phyloP scores from a whole-genome alignment of 2,113 vertebrate species.

The Lasiurus borealis region DNA sequence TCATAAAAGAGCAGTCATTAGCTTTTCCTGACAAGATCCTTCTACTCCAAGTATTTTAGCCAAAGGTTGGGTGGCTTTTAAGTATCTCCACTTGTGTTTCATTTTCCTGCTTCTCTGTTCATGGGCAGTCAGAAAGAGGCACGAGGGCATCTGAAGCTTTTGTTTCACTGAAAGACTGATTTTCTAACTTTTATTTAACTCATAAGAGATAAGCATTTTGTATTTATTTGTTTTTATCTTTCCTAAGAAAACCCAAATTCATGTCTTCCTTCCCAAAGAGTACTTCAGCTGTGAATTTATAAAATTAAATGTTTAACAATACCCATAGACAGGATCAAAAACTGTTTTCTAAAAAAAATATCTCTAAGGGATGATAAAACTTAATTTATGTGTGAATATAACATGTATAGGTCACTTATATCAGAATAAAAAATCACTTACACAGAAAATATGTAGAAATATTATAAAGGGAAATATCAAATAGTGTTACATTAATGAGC shows the following conservation, averaged over 20 bases:
- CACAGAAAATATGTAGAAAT: neutral
- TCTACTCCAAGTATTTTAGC: neutral
- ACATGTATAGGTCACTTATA: neutral
- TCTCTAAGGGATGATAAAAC: neutral
- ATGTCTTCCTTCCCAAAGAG: neutral
- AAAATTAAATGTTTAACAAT: constrained; percentile 33
- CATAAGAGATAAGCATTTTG: neutral
- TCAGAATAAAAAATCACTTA: constrained; percentile 37
- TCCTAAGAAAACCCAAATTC: neutral
- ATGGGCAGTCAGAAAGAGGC: neutral
- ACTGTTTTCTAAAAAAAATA: neutral
- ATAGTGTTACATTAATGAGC: neutral
- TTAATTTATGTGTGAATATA: neutral
- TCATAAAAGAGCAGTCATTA: neutral
- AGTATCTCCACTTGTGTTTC: neutral
- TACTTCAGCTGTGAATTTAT: neutral
- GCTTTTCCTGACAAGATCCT: neutral
- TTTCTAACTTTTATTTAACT: neutral
- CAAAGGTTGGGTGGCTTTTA: neutral
- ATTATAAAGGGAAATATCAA: neutral
- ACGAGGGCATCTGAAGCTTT: neutral
- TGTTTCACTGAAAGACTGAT: neutral
- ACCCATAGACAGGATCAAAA: neutral
- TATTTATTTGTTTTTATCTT: neutral
- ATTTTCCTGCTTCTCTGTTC: neutral